A percentile compares a stretch with the other conserved stretches of the same genome.
Evolutionary conservation across 2,113 vertebrate genomes (phyloP).

Genomic region (Columba janthina): DNA sequence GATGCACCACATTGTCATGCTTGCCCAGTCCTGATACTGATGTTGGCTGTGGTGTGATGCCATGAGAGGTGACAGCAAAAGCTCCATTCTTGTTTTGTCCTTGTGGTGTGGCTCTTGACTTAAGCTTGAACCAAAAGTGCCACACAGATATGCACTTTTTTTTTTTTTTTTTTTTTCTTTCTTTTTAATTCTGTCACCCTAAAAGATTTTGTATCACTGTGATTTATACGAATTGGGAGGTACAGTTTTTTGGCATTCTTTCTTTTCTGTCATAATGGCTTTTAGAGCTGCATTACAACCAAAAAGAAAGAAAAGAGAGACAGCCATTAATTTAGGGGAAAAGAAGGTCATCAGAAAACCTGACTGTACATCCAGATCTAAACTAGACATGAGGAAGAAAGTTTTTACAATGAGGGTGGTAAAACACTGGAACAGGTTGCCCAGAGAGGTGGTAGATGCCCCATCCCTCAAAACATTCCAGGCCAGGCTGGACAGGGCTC

Average conservation of each 20-base stretch:
- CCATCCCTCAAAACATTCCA: too few species aligned
- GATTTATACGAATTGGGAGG: background rate
- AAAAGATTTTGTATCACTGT: background rate
- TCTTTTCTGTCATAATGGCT: background rate
- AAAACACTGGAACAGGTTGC: too few species aligned
- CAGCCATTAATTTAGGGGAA: background rate
- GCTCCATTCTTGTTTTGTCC: background rate
- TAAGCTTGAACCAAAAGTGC: background rate
- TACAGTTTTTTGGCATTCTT: background rate
- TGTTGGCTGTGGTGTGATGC: background rate
- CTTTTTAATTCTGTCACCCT: background rate
- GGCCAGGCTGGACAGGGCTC: too few species aligned
- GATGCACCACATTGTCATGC: accelerated
- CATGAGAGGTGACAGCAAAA: background rate
- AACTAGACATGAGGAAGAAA: too few species aligned
- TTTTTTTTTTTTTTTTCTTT: background rate
- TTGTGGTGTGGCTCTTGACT: background rate
- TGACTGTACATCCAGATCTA: background rate
- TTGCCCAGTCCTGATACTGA: background rate
- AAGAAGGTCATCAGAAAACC: background rate
- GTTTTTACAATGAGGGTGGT: too few species aligned
- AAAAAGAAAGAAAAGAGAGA: background rate
- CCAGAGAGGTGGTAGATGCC: too few species aligned
- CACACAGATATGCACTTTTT: background rate
- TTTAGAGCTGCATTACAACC: background rate